Conservation (phyloP, 2,888 invertebrate genomes). For the Anthophora plumipes region DNA sequence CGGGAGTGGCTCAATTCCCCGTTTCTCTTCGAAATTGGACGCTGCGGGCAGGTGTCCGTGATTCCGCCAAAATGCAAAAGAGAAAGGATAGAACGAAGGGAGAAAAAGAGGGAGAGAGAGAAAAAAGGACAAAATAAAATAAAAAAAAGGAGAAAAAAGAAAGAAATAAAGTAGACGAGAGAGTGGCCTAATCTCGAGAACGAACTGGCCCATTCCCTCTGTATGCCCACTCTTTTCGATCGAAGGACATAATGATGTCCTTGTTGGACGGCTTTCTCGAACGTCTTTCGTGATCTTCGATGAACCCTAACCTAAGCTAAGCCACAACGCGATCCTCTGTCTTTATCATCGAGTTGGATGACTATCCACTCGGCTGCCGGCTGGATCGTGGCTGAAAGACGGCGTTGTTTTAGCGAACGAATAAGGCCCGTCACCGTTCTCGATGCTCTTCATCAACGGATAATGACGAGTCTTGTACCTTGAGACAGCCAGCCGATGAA, state of each 20-base stretch:
- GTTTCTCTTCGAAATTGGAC: constrained; percentile 56
- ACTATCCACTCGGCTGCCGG: constrained; percentile 48
- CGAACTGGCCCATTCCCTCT: constrained; percentile 23
- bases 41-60: constrained; percentile 59
- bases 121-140: too few species aligned
- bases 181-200: constrained; percentile 56
- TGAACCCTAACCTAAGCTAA: constrained; percentile 73
- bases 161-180: not conserved
- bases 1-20: constrained; percentile 63
- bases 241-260: constrained; percentile 75
- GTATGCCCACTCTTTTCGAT: constrained; percentile 59
- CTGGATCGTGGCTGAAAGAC: constrained; percentile 72
- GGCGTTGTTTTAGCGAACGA: constrained; percentile 76
- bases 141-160: too few species aligned
- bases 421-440: constrained; percentile 72
- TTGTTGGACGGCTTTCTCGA: constrained; percentile 58
- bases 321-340: constrained; percentile 74
- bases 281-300: constrained; percentile 49
- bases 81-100: not conserved
- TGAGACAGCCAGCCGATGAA: constrained; percentile 70
- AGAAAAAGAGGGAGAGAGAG: not conserved
- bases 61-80: constrained; percentile 52
- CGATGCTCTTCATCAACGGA: constrained; percentile 79
- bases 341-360: constrained; percentile 67
- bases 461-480: constrained; percentile 80